phyloP scores from a whole-genome alignment of 2,888 invertebrate species.

The Hirudinaria manillensis region DNA sequence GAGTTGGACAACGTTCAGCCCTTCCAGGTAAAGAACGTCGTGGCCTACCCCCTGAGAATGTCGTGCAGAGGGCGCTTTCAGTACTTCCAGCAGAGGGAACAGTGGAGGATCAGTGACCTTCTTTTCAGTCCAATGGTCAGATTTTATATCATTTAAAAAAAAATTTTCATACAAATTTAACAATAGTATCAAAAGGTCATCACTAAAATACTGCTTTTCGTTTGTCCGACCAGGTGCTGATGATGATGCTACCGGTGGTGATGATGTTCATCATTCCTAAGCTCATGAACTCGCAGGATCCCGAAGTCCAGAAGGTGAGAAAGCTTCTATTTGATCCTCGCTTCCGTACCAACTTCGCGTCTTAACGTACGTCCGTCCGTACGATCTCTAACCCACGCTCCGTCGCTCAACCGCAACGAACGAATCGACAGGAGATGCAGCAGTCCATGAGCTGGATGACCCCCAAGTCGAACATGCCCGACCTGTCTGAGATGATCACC shows the following conservation, averaged over 20 bases:
- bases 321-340: background rate
- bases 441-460: conserved; percentile 62
- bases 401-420: background rate
- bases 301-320: conserved; percentile 79
- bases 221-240: conserved; percentile 64
- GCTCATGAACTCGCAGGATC: conserved; percentile 82
- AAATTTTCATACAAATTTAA: background rate
- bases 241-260: conserved; percentile 88
- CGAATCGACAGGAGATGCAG: conserved; percentile 65
- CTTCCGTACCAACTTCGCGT: background rate
- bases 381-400: no score
- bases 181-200: background rate
- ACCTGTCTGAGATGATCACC: conserved; percentile 90
- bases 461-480: conserved; percentile 73
- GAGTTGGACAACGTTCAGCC: conserved; percentile 90
- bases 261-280: conserved; percentile 87
- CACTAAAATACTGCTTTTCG: background rate
- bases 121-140: conserved; percentile 85
- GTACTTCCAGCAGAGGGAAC: conserved; percentile 82
- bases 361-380: background rate
- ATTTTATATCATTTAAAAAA: background rate
- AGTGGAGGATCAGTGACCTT: conserved; percentile 93
- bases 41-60: conserved; percentile 85
- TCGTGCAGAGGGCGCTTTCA: conserved; percentile 69
- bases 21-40: conserved; percentile 64